These are phyloP conservation scores for Nannoperca obscura DNA, from an alignment of 2,797 vertebrate species.

Conservation along the genomic window DNA sequence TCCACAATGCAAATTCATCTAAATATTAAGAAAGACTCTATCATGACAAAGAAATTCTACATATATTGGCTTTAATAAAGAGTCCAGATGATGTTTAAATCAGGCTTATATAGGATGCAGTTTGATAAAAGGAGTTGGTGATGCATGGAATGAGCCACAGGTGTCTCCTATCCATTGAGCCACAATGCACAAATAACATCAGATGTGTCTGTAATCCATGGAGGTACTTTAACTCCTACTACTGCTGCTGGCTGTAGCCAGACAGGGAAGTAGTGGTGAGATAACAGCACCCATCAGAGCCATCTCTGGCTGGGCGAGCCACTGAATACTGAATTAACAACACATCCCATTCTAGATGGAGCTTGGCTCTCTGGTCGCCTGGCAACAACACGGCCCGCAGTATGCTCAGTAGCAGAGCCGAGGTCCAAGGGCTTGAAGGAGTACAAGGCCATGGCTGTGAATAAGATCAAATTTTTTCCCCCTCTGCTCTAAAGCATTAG, in stretches of 20 bases:
- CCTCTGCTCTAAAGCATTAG: slow-evolving; percentile 20
- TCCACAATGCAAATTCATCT: background rate
- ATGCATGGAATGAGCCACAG: slow-evolving; percentile 4
- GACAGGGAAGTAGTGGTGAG: slow-evolving; percentile 57
- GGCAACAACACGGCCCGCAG: slow-evolving; percentile 80
- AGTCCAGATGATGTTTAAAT: background rate
- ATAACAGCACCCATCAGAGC: slow-evolving; percentile 75
- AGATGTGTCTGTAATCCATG: slow-evolving; percentile 26
- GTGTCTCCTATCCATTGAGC: slow-evolving; percentile 21
- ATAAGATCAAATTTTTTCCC: slow-evolving; percentile 40
- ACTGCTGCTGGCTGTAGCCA: slow-evolving; percentile 38
- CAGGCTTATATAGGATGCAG: background rate
- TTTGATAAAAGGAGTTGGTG: slow-evolving; percentile 1
- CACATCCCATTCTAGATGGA: slow-evolving; percentile 78
- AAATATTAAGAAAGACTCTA: background rate
- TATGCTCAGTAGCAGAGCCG: slow-evolving; percentile 44
- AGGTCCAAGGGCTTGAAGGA: slow-evolving; percentile 59
- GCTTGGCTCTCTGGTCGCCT: slow-evolving; percentile 77
- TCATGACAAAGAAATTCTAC: background rate
- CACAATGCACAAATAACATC: background rate
- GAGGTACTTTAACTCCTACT: slow-evolving; percentile 34
- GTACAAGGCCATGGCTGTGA: slow-evolving; percentile 61
- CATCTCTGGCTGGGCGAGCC: slow-evolving; percentile 68
- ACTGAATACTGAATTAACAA: slow-evolving; percentile 83
- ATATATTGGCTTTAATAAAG: background rate